A percentile compares a stretch with the other conserved stretches of the same genome.
phyloP scores from a whole-genome alignment of 2,888 invertebrate species.

The Scrobipalpa atriplicella region DNA sequence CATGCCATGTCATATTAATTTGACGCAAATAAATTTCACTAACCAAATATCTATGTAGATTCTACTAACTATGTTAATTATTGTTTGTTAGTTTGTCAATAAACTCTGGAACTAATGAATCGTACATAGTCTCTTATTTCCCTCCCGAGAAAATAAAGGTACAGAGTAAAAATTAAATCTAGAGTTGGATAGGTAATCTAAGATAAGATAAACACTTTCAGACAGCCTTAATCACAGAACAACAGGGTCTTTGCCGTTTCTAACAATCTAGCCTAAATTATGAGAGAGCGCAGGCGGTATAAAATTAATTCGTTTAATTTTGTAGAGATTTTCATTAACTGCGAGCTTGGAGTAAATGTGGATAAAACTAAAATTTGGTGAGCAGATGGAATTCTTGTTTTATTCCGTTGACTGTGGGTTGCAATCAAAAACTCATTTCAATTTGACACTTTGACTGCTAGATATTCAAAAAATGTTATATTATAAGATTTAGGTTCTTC shows the following conservation, averaged over 20 bases:
- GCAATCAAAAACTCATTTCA: background rate
- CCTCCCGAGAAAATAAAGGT: too few relatives aligned
- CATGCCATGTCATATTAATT: too few relatives aligned
- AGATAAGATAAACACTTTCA: background rate
- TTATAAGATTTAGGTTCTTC: background rate
- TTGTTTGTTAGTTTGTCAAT: too few relatives aligned
- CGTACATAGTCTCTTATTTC: too few relatives aligned
- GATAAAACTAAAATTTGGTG: slow-evolving; percentile 9
- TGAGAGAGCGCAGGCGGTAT: slow-evolving; percentile 5
- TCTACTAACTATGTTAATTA: too few relatives aligned
- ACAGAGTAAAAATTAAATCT: too few relatives aligned
- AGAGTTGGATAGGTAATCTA: background rate
- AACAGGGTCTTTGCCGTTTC: background rate
- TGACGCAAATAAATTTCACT: too few relatives aligned
- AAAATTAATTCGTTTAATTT: slow-evolving; percentile 20
- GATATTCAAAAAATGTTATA: background rate
- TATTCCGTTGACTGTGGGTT: background rate
- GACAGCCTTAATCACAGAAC: background rate
- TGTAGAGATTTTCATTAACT: slow-evolving; percentile 24
- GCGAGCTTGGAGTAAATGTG: slow-evolving; percentile 18
- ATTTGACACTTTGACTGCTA: background rate
- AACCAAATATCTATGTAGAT: too few relatives aligned
- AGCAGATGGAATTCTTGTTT: background rate
- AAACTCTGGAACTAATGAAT: too few relatives aligned
- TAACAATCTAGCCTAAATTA: background rate